Base-by-base conservation (phyloP, 2,113 vertebrate genomes). In the Phainopepla nitens region DNA sequence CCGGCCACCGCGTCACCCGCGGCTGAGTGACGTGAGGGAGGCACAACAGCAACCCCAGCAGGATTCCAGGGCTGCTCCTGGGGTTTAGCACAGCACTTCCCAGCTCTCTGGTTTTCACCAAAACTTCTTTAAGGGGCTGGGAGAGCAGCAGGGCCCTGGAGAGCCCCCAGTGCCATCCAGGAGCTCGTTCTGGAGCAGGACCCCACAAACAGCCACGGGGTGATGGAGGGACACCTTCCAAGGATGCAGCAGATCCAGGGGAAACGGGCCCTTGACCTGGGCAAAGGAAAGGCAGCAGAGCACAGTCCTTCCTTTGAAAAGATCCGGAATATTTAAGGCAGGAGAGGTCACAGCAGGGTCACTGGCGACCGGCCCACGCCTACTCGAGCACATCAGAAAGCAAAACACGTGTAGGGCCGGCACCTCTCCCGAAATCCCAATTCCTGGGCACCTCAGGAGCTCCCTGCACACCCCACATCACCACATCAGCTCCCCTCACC, bases 321-420 rank as follows among this genome's bases (percentile, higher is more conserved):
- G 53, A 29, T 54, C 60, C 7, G 17, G 80, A 84, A 50, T 60
- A 51, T 65, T 56, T 45, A 21, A 87, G 87, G 78, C 66, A 66
- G 83, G 68, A 54, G 65, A 80, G 91, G 95, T 94, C 89, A 82
- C 39, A 22, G 78, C 81, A 49, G 51, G 93, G 93, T 89, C 72
- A 39, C 60, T 89, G 91, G 86, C 31, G 2, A 50, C 24, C 1
- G 0, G 87, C 80, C 91, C 44, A 1, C 16, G 31, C 45, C 70
- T 82, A 16, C 66, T 60, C 10, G 1, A 92, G 60, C 72, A 44
- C 29, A 8, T 49, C 90, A 73, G 75, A 50, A 39, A 91, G 62
- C 53, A 50, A 29, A 93, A 73, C 60, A 36, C 8, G 4, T 13
- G 83, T 20, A 5, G 73, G 35, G n/a, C 28, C 1, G 0, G 81